Evolutionary conservation across 2,888 invertebrate genomes (phyloP).

Genomic region (Pristionchus fissidentatus): DNA sequence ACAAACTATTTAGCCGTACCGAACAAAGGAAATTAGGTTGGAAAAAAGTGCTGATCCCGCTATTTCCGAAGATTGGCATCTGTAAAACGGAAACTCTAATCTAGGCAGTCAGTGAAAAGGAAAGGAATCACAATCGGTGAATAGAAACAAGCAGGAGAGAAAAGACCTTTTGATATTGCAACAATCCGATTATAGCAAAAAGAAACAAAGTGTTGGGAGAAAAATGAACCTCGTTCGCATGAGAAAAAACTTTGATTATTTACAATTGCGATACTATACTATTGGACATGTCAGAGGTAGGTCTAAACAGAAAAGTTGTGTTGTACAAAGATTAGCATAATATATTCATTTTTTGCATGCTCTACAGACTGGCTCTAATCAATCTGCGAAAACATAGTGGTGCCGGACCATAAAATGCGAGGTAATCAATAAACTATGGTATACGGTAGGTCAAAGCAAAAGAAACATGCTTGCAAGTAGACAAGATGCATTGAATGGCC

Average conservation of each 20-base stretch:
- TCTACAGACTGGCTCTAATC: background rate
- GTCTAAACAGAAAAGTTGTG: background rate
- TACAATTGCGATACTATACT: background rate
- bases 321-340: conserved; percentile 31
- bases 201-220: background rate
- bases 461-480: background rate
- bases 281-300: background rate
- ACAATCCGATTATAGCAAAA: background rate
- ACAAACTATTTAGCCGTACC: conserved; percentile 19
- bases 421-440: too few species aligned
- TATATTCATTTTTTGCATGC: background rate
- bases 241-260: conserved; percentile 15
- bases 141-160: conserved; percentile 20
- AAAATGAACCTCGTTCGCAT: conserved; percentile 33
- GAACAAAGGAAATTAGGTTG: conserved; percentile 7
- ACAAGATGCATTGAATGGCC: conserved; percentile 4
- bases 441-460: too few species aligned
- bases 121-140: conserved; percentile 30
- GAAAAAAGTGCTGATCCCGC: conserved; percentile 28
- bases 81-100: background rate
- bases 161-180: conserved; percentile 2
- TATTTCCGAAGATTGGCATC: conserved; percentile 5
- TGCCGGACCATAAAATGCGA: conserved; percentile 35
- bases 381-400: too few species aligned
- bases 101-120: conserved; percentile 32